A percentile compares a stretch with the other conserved stretches of the same genome.
Conservation (phyloP, 2,888 invertebrate species). For the Nemotelus pantherinus region DNA sequence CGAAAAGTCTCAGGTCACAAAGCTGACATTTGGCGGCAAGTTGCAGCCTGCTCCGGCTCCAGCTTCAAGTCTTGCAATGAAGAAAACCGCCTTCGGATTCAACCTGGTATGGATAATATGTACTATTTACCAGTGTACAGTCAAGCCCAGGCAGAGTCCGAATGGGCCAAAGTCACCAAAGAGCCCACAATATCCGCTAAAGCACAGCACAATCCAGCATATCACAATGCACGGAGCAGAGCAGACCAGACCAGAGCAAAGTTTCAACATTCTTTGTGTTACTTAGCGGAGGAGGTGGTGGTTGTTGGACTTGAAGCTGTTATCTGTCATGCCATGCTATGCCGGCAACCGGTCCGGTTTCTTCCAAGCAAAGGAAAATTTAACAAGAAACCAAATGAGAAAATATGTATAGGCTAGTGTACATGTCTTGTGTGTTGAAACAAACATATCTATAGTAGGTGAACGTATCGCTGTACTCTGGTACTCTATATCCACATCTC, state of each 20-base stretch:
- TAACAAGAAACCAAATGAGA: constrained; percentile 27
- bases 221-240: no score
- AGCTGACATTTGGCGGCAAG: not conserved
- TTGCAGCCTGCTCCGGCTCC: not conserved
- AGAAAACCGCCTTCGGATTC: not conserved
- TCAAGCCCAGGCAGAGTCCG: not conserved
- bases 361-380: constrained; percentile 32
- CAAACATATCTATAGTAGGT: constrained; percentile 24
- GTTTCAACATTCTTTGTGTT: constrained; percentile 42
- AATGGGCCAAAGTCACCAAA: not conserved
- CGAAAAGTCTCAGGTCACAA: not conserved
- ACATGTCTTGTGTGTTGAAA: constrained; percentile 14
- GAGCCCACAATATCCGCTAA: constrained; percentile 32
- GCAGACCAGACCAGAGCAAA: no score
- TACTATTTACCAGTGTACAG: no score
- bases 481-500: constrained; percentile 20
- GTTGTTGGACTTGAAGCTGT: constrained; percentile 27
- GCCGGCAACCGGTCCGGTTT: constrained; percentile 33
- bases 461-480: not conserved
- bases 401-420: not conserved
- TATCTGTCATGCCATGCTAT: constrained; percentile 37
- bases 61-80: not conserved
- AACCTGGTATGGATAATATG: no score
- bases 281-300: constrained; percentile 28
- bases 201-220: constrained; percentile 1